phyloP scores from a whole-genome alignment of 2,113 vertebrate species.

The Salvelinus alpinus region DNA sequence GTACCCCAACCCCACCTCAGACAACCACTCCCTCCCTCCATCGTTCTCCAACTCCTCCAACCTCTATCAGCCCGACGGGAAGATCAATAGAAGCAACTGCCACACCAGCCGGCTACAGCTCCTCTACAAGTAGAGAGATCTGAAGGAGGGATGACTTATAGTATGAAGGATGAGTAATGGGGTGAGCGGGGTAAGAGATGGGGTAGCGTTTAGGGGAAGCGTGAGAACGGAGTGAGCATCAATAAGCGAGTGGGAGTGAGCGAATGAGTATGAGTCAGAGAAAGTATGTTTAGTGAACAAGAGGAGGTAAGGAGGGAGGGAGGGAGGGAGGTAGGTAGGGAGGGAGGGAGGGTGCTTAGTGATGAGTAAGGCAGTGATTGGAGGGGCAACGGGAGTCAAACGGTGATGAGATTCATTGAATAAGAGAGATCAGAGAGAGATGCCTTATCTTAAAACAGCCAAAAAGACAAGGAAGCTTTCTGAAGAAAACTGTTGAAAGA shows the following conservation, averaged over 20 bases:
- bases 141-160: background rate
- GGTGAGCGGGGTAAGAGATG: background rate
- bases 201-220: background rate
- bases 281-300: background rate
- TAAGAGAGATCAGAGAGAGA: background rate
- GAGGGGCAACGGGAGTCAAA: background rate
- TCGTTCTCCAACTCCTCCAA: slow-evolving; percentile 71
- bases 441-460: background rate
- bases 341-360: background rate
- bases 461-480: background rate
- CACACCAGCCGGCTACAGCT: slow-evolving; percentile 85
- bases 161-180: slow-evolving; percentile 57
- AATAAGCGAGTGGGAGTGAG: background rate
- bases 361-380: background rate
- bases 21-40: slow-evolving; percentile 66
- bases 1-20: slow-evolving; percentile 65
- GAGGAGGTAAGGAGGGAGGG: background rate
- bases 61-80: slow-evolving; percentile 80
- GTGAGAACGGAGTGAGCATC: background rate
- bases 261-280: background rate
- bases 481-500: background rate
- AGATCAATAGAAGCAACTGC: slow-evolving; percentile 83
- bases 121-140: slow-evolving; percentile 82
- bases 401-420: background rate
- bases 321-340: too few species aligned